Evolutionary conservation across 2,113 vertebrate species (phyloP).

Genomic region (Salvelinus fontinalis): DNA sequence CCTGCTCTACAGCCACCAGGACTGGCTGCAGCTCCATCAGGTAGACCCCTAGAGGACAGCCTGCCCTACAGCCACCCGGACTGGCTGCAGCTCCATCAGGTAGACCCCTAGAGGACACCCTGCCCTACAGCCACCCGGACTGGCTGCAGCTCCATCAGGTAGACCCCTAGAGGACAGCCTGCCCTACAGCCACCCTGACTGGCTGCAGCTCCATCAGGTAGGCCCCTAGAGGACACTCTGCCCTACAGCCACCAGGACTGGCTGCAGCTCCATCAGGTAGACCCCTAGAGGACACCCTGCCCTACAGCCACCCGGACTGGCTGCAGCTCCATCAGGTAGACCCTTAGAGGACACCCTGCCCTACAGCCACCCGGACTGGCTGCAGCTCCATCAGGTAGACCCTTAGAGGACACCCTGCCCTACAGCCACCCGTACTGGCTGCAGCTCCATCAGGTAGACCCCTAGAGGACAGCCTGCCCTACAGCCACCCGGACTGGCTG

Average conservation of each 20-base stretch:
- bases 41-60: slow-evolving; percentile 71
- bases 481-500: no score
- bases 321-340: slow-evolving; percentile 76
- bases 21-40: no score
- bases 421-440: slow-evolving; percentile 86
- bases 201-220: slow-evolving; percentile 91
- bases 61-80: slow-evolving; percentile 81
- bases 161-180: slow-evolving; percentile 76
- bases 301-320: no score
- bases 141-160: no score
- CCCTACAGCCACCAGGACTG: no score
- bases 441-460: slow-evolving; percentile 85
- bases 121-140: no score
- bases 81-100: slow-evolving; percentile 88
- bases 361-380: no score
- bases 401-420: slow-evolving; percentile 79
- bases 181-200: slow-evolving; percentile 82
- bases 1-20: no score
- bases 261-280: no score
- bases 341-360: background rate
- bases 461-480: background rate
- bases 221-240: background rate
- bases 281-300: no score
- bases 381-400: no score
- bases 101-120: no score